A percentile compares a stretch with the other conserved stretches of the same genome.
Evolutionary conservation across 2,888 invertebrate species (phyloP).

Genomic region (Artemia sp.): DNA sequence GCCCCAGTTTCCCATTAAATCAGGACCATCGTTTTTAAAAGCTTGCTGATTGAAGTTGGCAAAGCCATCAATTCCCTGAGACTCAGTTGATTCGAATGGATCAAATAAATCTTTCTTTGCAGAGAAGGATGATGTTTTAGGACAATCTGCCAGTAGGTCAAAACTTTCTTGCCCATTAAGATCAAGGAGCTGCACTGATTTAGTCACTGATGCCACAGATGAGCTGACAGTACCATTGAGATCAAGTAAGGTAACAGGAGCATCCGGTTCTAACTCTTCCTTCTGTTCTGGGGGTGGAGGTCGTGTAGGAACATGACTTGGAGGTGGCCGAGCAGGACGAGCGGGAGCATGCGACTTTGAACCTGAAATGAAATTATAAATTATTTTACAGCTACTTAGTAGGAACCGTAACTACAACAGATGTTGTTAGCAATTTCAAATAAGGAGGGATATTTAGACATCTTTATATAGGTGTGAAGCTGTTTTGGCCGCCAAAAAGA

Average conservation of each 20-base stretch:
- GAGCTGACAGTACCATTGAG: constrained; percentile 43
- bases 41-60: constrained; percentile 15
- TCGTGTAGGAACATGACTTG: constrained; percentile 30
- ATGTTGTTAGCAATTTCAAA: too few species aligned
- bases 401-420: too few species aligned
- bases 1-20: constrained; percentile 21
- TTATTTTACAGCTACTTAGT: too few species aligned
- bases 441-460: too few species aligned
- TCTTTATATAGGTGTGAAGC: too few species aligned
- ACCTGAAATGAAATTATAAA: constrained; percentile 23
- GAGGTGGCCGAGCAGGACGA: constrained; percentile 26
- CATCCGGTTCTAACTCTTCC: constrained; percentile 11
- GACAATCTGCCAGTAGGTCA: constrained; percentile 8
- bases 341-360: constrained; percentile 24
- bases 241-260: constrained; percentile 40
- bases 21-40: not conserved
- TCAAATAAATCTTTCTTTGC: constrained; percentile 26
- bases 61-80: constrained; percentile 14
- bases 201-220: constrained; percentile 24
- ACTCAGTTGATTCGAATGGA: constrained; percentile 26
- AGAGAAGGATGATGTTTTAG: constrained; percentile 15
- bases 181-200: not conserved
- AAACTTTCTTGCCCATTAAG: constrained; percentile 19
- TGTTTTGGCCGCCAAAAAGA: too few species aligned
- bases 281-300: constrained; percentile 23